phyloP scores from a whole-genome alignment of 2,797 vertebrate genomes.

The Mus spretus region DNA sequence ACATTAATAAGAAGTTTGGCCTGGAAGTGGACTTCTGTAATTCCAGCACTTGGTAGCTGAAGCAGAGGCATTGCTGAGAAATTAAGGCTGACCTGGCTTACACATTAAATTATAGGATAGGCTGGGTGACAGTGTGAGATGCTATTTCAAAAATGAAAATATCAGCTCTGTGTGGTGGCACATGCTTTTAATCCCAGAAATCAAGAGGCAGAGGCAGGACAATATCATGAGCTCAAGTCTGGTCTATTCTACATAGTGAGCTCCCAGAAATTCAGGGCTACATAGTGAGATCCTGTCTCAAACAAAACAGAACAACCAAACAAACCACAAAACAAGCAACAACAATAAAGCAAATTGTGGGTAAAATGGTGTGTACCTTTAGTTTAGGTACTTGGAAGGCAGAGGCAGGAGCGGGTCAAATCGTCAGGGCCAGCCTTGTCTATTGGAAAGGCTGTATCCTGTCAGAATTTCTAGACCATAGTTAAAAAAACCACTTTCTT shows the following conservation, averaged over 20 bases:
- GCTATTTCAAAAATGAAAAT: slow-evolving; percentile 1
- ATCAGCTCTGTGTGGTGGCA: not conserved
- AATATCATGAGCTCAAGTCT: not conserved
- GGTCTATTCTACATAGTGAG: not conserved
- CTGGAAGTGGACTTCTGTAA: not conserved
- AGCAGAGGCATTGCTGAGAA: not conserved
- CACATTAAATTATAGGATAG: not conserved
- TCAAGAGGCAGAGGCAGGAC: not conserved
- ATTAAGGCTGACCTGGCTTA: not conserved
- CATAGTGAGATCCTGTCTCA: not conserved
- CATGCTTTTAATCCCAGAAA: not conserved
- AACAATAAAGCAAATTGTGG: not conserved
- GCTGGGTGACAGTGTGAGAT: not conserved
- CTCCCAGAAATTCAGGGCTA: not conserved
- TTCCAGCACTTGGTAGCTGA: not conserved
- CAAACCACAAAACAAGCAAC: not conserved
- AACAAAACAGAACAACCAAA: not conserved
- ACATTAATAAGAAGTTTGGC: not conserved
- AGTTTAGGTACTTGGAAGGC: not conserved
- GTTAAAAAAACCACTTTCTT: not conserved
- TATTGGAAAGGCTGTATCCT: not conserved
- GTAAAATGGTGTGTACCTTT: not conserved
- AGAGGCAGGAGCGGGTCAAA: not conserved
- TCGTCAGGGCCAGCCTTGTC: not conserved
- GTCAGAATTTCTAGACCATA: slow-evolving; percentile 22